phyloP scores from a whole-genome alignment of 2,797 vertebrate species.

The Microctenopoma stevenorrisi region DNA sequence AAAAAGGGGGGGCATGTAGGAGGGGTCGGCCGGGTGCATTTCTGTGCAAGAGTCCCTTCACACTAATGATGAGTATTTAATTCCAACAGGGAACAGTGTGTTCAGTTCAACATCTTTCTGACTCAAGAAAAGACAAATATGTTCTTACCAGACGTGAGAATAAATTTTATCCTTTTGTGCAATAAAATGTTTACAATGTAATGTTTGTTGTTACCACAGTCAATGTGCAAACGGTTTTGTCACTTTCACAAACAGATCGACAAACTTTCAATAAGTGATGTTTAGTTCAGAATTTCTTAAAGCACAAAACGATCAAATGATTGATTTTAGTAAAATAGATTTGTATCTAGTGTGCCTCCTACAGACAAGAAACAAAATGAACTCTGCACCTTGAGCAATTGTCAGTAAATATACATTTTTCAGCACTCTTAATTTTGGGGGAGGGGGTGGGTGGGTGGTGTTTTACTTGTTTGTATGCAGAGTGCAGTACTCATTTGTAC shows the following conservation, averaged over 20 bases:
- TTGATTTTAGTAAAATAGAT: too few relatives aligned
- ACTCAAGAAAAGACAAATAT: slow-evolving; percentile 5
- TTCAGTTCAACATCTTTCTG: background rate
- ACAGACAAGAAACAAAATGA: too few relatives aligned
- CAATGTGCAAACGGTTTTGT: background rate
- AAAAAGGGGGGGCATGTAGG: too few relatives aligned
- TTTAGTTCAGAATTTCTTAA: background rate
- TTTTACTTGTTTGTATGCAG: too few relatives aligned
- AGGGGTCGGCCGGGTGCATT: too few relatives aligned
- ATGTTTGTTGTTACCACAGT: background rate
- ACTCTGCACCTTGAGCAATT: too few relatives aligned
- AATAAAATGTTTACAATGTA: background rate
- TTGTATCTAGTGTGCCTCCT: too few relatives aligned
- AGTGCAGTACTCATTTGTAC: too few relatives aligned
- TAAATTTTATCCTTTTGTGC: background rate
- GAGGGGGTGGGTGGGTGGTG: too few relatives aligned
- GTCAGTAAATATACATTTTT: too few relatives aligned
- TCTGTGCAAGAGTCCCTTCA: slow-evolving; percentile 35
- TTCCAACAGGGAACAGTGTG: slow-evolving; percentile 11
- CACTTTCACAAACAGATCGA: background rate
- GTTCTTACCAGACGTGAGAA: background rate
- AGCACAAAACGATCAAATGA: background rate
- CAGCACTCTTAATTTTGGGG: too few relatives aligned
- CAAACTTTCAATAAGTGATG: too few relatives aligned
- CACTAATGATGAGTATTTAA: slow-evolving; percentile 34